Percentiles rank a stretch among this genome's conserved stretches.
Evolutionary conservation across 2,797 vertebrate genomes (phyloP).

Genomic region (Acropternis orthonyx): DNA sequence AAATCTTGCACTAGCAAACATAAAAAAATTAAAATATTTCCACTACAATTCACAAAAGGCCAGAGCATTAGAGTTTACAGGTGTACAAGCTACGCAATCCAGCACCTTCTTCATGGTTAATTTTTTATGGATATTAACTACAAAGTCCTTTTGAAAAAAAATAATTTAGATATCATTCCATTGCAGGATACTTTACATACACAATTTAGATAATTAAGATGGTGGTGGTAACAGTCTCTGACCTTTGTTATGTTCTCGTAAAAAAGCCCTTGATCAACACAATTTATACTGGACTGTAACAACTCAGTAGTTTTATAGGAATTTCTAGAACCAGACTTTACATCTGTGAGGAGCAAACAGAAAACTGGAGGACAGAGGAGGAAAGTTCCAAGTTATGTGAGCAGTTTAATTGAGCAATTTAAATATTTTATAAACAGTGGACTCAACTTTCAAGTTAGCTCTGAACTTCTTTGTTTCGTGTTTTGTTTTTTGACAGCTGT

Average conservation of each 20-base stretch:
- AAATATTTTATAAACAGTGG: background rate
- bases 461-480: background rate
- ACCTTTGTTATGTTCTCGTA: background rate
- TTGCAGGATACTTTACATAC: background rate
- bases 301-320: background rate
- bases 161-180: background rate
- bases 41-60: background rate
- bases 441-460: background rate
- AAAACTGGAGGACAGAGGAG: background rate
- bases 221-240: background rate
- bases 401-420: background rate
- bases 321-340: background rate
- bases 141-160: background rate
- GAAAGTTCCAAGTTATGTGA: background rate
- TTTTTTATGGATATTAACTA: background rate
- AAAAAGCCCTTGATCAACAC: background rate
- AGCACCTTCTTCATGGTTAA: background rate
- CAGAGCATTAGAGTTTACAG: background rate
- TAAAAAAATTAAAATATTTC: background rate
- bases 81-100: background rate
- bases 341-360: background rate
- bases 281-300: background rate
- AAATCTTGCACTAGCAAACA: background rate
- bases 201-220: background rate
- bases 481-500: background rate